phyloP scores from a whole-genome alignment of 2,888 invertebrate genomes.

The Blastobasis adustella region DNA sequence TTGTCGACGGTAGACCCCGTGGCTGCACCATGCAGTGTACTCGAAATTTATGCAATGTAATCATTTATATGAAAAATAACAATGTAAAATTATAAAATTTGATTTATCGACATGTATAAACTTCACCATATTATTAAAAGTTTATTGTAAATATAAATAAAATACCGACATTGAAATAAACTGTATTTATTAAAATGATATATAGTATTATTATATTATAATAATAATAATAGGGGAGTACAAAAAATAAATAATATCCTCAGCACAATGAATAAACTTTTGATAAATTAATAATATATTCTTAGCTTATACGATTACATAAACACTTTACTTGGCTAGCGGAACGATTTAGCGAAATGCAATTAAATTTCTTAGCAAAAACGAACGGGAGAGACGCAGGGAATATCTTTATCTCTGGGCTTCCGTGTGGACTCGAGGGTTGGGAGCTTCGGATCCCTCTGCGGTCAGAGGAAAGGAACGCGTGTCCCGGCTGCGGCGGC shows the following conservation, averaged over 20 bases:
- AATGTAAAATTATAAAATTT: too few relatives aligned
- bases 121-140: too few relatives aligned
- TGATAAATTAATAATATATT: constrained; percentile 6
- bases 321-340: constrained; percentile 13
- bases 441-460: constrained; percentile 67
- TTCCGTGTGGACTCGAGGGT: constrained; percentile 4
- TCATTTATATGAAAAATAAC: too few relatives aligned
- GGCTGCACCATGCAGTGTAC: too few relatives aligned
- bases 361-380: constrained; percentile 8
- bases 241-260: constrained; percentile 59
- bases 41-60: too few relatives aligned
- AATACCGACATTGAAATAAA: constrained; percentile 4
- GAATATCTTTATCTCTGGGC: too few relatives aligned
- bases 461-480: constrained; percentile 69
- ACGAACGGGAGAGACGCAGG: too few relatives aligned
- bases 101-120: too few relatives aligned
- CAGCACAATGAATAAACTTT: constrained; percentile 25
- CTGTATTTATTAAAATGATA: constrained; percentile 14
- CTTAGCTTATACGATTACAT: constrained; percentile 22
- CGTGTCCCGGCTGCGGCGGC: constrained; percentile 31
- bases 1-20: too few relatives aligned
- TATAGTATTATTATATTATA: constrained; percentile 46
- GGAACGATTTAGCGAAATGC: constrained; percentile 22
- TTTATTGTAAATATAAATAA: not conserved
- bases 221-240: constrained; percentile 33